Base-by-base conservation (phyloP, 2,888 invertebrate genomes). In the Petrolisthes cinctipes region DNA sequence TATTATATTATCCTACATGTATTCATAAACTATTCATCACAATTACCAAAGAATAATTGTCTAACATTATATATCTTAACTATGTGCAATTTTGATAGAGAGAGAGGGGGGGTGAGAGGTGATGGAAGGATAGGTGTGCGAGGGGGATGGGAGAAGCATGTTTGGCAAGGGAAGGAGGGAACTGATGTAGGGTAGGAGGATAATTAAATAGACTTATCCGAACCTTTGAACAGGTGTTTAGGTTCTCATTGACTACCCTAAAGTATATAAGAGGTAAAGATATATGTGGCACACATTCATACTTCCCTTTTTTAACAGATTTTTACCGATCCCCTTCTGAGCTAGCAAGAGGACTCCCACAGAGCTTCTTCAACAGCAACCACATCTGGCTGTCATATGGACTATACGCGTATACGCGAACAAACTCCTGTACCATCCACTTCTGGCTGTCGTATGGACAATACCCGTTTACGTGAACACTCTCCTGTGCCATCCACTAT, bases 381-480 rank as follows among this genome's bases (percentile, higher is more conserved):
- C 37, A 37, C 37, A 37, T 37, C 37, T 37, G 37, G 37, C 37
- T 37, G 37, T 37, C 37, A 37, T 37, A 37, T 37, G 37, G 37
- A 37, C 37, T 37, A 37, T 37, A 37, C n/a, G n/a, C n/a, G n/a
- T n/a, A n/a, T n/a, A n/a, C 37, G 37, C 37, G 37, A 1, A 37
- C 2, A 37, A 0, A 1, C 37, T 37, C 37, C 37, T 37, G 37
- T 37, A 37, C 37, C 37, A 37, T 51, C 61, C 81, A 81, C 81
- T 81, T 81, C 81, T 81, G n/a, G 81, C 81, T 37, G 81, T 81
- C 81, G 23, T 81, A 81, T 51, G 81, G 81, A 81, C 81, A 81
- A 81, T 81, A 81, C 81, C 81, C 51, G 81, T 81, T 4, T 81
- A 81, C 81, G 23, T 23, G 81, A 81, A 57, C 81, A 81, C 0